Evolutionary conservation across 2,113 vertebrate species (phyloP), one percentile per base, ranked within the genome.

Genomic region (Paedocypris sp.): DNA sequence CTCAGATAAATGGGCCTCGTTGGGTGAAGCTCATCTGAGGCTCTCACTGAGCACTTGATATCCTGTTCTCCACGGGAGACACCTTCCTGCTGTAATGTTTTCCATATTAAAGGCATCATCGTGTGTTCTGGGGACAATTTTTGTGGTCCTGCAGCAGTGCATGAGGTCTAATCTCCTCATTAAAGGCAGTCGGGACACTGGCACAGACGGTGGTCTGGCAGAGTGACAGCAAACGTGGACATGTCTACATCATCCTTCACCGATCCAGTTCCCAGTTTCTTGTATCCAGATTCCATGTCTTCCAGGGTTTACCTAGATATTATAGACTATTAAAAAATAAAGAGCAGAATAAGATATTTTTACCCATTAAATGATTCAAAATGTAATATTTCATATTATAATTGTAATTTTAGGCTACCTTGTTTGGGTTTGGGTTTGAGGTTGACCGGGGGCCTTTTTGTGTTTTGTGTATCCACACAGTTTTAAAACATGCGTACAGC

Each of bases 131-230:
- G 70, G 73, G 70, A 62, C 53, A 18, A 60, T 67, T 66, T 49
- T 32, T 68, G 67, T 73, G 74, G 75, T 82, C 79, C 72, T 68
- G 48, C 50, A 67, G 60, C 71, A 67, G 63, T 71, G 73, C 63
- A 64, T 66, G 62, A 68, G 71, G 64, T 61, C 50, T 82, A 81
- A 83, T 85, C 77, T 74, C 70, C 75, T 86, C 78, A 83, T 82
- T 85, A 85, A 70, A 67, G 74, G 57, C 64, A 62, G 54, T 64
- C 48, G 33, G 70, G 29, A 10, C 73, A 62, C 50, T 58, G 65
- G 69, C 67, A 16, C 82, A 85, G 80, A 82, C 83, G 79, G 80
- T 76, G 78, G 65, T 42, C 73, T 84, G 80, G 80, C 82, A 80
- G 70, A 35, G 57, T 71, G 74, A 63, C 60, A 66, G 59, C 3